Evolutionary conservation across 30 jellyfish, hydroid and myxozoan species (phyloP), one percentile per base, ranked within the genome.

Genomic region (Cassiopea andromeda): DNA sequence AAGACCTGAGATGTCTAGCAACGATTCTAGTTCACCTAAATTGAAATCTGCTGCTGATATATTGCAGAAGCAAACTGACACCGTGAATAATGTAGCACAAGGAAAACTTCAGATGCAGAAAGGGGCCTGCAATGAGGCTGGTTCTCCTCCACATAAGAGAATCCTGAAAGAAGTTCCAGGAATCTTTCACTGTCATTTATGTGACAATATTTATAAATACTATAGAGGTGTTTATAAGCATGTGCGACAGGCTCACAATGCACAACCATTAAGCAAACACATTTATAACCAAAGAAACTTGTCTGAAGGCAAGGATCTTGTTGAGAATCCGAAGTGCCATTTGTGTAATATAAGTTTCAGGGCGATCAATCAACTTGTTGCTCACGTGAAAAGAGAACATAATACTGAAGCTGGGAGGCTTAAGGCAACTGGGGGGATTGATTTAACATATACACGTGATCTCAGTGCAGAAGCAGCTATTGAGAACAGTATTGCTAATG

Each of bases 311-410:
- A 49, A 38, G 50, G 44, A 16, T 73, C 67, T 44, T 73, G 13
- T n/a, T 46, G 46, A 75, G 13, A 72, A 44, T 19, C 81, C 81
- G 27, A 19, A 75, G 46, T 46, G 69, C 83, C 64, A 14, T 46
- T 15, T 75, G 64, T 75, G 48, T 46, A 49, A 46, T 67, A 58
- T 1, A 14, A 75, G 2, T 38, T 50, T 75, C 44, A 75, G 48
- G 73, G 19, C 43, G 8, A 2, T 64, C 2, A 64, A 64, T 17
- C 15, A 9, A 2, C 83, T 75, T 50, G 4, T 12, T 15, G 18
- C 69, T n/a, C 75, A 78, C 44, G 14, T 78, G 58, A 10, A 78
- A 46, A n/a, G 66, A 1, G 83, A 47, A 9, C 83, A 75, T 45
- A 18, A 45, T 68, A 45, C 17, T 7, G 73, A 64, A 9, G 27